Conservation (phyloP, 2,888 invertebrate species). For the Acheta domesticus region DNA sequence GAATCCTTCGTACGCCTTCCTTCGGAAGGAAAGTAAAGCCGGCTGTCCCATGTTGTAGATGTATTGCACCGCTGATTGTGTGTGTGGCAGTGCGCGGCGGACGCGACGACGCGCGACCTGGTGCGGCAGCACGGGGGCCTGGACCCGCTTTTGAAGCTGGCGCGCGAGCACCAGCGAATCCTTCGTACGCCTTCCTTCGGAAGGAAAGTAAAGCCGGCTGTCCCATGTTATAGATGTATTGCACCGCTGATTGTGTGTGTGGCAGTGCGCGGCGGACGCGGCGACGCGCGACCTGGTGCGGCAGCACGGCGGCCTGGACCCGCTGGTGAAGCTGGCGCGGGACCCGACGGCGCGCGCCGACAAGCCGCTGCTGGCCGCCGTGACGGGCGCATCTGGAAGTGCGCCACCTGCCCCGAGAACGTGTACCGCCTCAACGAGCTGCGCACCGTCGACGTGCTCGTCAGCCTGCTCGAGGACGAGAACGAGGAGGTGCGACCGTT, state of each 20-base stretch:
- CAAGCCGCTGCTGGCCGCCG: slow-evolving; percentile 75
- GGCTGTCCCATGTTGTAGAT: too few relatives aligned
- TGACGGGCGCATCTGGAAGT: slow-evolving; percentile 96
- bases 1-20: too few relatives aligned
- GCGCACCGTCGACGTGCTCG: slow-evolving; percentile 66
- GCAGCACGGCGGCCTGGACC: slow-evolving; percentile 82
- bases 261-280: slow-evolving; percentile 68
- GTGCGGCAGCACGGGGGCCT: too few relatives aligned
- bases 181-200: too few relatives aligned
- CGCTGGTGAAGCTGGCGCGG: slow-evolving; percentile 72
- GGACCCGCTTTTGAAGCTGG: too few relatives aligned
- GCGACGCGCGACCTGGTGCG: slow-evolving; percentile 78
- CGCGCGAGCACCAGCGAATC: too few relatives aligned
- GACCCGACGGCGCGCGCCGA: slow-evolving; percentile 65
- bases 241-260: neutral
- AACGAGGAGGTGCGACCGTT: slow-evolving; percentile 62
- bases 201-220: too few relatives aligned
- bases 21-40: too few relatives aligned
- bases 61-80: too few relatives aligned
- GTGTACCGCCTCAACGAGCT: slow-evolving; percentile 72
- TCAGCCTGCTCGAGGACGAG: slow-evolving; percentile 75
- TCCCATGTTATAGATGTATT: too few relatives aligned
- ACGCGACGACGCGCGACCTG: too few relatives aligned
- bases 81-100: too few relatives aligned
- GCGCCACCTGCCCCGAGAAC: slow-evolving; percentile 78